phyloP scores from a whole-genome alignment of 2,113 vertebrate genomes.

The Otis tarda region DNA sequence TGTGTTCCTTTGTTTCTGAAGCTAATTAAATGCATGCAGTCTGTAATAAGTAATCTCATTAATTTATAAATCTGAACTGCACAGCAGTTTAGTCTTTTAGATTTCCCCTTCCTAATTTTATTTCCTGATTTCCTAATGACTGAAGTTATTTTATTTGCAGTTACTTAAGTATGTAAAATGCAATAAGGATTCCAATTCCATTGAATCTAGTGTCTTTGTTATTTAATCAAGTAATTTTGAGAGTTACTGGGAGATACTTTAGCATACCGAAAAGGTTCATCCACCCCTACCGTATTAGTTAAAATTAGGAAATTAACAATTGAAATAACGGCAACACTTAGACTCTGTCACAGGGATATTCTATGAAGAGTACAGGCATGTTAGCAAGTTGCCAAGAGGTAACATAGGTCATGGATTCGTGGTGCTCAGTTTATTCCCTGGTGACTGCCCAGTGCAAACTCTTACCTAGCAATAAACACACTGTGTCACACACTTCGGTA shows the following conservation, averaged over 20 bases:
- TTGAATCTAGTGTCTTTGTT: background rate
- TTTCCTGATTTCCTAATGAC: constrained; percentile 2
- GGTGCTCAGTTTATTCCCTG: background rate
- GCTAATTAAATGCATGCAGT: constrained; percentile 61
- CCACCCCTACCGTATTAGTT: background rate
- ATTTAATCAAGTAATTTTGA: background rate
- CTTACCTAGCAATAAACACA: background rate
- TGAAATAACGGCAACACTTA: background rate
- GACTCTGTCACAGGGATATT: background rate
- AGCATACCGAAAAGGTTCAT: background rate
- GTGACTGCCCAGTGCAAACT: background rate
- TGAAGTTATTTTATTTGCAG: background rate
- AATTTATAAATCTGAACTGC: constrained; percentile 44
- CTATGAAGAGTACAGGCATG: fast-evolving
- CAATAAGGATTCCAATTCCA: background rate
- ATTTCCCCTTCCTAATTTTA: background rate
- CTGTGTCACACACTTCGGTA: fast-evolving
- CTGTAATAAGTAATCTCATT: constrained; percentile 52
- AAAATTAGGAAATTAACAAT: background rate
- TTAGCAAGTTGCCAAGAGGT: background rate
- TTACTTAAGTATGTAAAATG: background rate
- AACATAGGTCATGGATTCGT: background rate
- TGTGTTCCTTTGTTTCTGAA: constrained; percentile 25
- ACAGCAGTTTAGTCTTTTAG: constrained; percentile 14
- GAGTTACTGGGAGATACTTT: background rate